A percentile compares a stretch with the other conserved stretches of the same genome.
These are phyloP conservation scores for Microctenopoma steveboyesi DNA, from an alignment of 2,797 vertebrate species.

Conservation along the genomic window DNA sequence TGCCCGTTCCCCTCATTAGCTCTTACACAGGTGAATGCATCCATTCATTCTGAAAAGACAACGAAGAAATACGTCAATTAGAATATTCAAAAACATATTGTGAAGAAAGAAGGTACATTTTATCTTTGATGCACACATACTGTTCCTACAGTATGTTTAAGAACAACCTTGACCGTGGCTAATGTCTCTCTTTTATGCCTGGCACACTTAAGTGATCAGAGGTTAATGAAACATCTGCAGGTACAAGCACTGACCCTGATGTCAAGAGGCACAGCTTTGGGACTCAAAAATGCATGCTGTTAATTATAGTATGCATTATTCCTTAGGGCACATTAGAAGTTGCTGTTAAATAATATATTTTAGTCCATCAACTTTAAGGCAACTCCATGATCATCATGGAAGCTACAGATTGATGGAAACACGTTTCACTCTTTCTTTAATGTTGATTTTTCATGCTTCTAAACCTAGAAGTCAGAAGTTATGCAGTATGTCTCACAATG, in stretches of 20 bases:
- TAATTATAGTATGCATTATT: constrained; percentile 67
- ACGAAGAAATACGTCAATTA: neutral
- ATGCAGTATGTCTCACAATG: constrained; percentile 40
- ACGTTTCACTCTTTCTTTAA: constrained; percentile 45
- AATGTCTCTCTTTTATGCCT: constrained; percentile 32
- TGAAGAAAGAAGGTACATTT: neutral
- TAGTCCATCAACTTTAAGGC: constrained; percentile 73
- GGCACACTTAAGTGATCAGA: constrained; percentile 25
- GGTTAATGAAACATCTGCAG: constrained; percentile 66
- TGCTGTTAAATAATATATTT: constrained; percentile 80
- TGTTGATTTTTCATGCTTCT: constrained; percentile 49
- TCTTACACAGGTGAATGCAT: neutral
- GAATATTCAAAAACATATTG: neutral
- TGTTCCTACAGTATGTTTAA: constrained; percentile 1
- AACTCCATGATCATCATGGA: constrained; percentile 44
- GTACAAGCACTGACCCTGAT: constrained; percentile 57
- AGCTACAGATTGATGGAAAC: constrained; percentile 48
- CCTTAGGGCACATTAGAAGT: constrained; percentile 65
- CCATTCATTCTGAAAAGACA: neutral
- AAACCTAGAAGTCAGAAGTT: constrained; percentile 53
- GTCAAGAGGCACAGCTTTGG: constrained; percentile 20
- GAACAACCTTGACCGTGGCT: constrained; percentile 44
- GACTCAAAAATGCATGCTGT: constrained; percentile 45
- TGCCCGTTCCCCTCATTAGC: neutral
- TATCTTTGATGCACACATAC: neutral